Conservation (phyloP, 2,113 vertebrate genomes). For the Cavia porcellus region DNA sequence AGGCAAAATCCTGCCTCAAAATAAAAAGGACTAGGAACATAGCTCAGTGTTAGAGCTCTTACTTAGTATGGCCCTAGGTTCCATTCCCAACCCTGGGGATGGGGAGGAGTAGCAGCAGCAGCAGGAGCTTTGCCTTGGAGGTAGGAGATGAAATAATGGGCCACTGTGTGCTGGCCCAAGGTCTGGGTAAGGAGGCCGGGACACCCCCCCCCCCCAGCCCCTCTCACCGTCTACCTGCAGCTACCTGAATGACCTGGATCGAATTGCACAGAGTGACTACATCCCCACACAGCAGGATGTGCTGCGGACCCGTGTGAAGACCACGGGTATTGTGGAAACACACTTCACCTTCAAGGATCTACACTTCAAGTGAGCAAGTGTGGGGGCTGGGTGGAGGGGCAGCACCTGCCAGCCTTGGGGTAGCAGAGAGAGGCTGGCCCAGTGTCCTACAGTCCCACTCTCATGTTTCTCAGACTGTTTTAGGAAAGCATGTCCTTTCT, state of each 20-base stretch:
- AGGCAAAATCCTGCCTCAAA: background rate
- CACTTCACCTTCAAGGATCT: constrained; percentile 99
- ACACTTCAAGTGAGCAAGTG: constrained; percentile 96
- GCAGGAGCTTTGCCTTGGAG: background rate
- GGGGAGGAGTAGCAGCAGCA: background rate
- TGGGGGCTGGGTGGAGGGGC: background rate
- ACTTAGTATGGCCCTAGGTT: background rate
- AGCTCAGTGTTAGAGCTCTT: background rate
- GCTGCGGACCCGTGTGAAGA: constrained; percentile 98
- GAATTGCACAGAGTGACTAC: constrained; percentile 92
- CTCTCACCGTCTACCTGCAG: constrained; percentile 86
- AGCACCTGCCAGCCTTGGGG: background rate
- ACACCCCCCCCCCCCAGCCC: constrained; percentile 84
- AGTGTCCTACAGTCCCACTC: background rate
- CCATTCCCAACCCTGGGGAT: background rate
- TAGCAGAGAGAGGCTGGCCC: background rate
- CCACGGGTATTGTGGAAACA: constrained; percentile 98
- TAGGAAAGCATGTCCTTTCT: background rate
- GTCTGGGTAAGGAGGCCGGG: background rate
- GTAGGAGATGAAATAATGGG: background rate
- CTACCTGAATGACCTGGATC: constrained; percentile 84
- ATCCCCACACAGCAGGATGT: constrained; percentile 98
- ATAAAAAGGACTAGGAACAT: background rate
- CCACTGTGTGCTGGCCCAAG: background rate
- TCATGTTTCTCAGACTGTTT: background rate